A percentile compares a stretch with the other conserved stretches of the same genome.
phyloP scores from a whole-genome alignment of 2,888 invertebrate species.

The Napeogenes sylphis region DNA sequence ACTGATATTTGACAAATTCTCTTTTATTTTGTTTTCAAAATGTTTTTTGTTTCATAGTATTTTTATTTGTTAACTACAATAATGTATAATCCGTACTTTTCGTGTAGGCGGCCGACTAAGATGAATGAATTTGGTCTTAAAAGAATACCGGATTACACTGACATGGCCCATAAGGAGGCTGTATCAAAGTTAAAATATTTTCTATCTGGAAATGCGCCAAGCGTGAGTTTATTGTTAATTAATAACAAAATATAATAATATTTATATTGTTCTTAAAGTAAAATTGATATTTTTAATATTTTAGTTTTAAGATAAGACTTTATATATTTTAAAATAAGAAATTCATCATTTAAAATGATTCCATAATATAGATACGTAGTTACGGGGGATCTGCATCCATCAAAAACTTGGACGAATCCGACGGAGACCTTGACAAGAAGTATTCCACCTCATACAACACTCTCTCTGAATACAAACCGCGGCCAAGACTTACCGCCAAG shows the following conservation, averaged over 20 bases:
- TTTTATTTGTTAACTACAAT: slow-evolving; percentile 21
- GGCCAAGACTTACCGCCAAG: slow-evolving; percentile 65
- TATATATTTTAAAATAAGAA: no score
- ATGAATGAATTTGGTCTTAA: slow-evolving; percentile 74
- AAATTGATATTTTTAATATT: no score
- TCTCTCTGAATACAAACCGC: slow-evolving; percentile 56
- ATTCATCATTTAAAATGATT: no score
- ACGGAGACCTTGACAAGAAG: slow-evolving; percentile 67
- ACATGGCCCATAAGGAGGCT: slow-evolving; percentile 90
- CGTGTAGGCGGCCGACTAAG: slow-evolving; percentile 65
- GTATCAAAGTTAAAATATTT: slow-evolving; percentile 87
- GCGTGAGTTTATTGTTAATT: slow-evolving; percentile 53
- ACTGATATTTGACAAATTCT: slow-evolving; percentile 38
- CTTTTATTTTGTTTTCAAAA: slow-evolving; percentile 34
- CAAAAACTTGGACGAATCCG: slow-evolving; percentile 71
- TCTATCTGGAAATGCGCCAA: slow-evolving; percentile 84
- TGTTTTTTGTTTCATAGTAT: slow-evolving; percentile 14
- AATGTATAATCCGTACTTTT: slow-evolving; percentile 47
- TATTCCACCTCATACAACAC: slow-evolving; percentile 49
- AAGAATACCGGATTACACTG: slow-evolving; percentile 86
- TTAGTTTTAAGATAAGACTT: no score
- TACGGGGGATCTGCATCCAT: slow-evolving; percentile 68
- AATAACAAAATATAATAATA: neutral
- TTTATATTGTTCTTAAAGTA: neutral
- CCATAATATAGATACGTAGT: slow-evolving; percentile 55